phyloP scores from a whole-genome alignment of 2,797 vertebrate species.

The Odontamblyopus rebecca region DNA sequence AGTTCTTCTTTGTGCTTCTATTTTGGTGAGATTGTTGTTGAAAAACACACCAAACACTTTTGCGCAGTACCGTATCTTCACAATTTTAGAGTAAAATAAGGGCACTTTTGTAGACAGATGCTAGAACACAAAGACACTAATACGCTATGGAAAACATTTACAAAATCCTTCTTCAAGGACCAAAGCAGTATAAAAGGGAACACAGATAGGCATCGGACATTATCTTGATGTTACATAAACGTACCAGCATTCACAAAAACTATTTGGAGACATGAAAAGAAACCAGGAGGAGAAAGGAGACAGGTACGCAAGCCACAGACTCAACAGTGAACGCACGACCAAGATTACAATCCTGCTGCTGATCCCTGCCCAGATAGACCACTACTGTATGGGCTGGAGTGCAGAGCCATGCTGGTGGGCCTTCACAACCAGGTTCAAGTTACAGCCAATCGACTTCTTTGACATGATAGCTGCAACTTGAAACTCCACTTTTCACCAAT shows the following conservation, averaged over 20 bases:
- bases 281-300: slow-evolving; percentile 49
- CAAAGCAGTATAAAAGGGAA: slow-evolving; percentile 28
- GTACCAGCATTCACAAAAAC: slow-evolving; percentile 63
- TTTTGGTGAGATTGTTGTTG: background rate
- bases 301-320: slow-evolving; percentile 67
- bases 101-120: slow-evolving; percentile 42
- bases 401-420: slow-evolving; percentile 70
- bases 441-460: slow-evolving; percentile 40
- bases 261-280: slow-evolving; percentile 68
- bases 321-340: slow-evolving; percentile 64
- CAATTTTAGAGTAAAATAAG: slow-evolving; percentile 39
- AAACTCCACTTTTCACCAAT: slow-evolving; percentile 23
- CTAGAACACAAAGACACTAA: slow-evolving; percentile 58
- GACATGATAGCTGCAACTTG: slow-evolving; percentile 36
- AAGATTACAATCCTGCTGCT: slow-evolving; percentile 51
- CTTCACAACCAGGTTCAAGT: slow-evolving; percentile 48
- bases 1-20: background rate
- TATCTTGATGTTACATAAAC: slow-evolving; percentile 69
- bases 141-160: slow-evolving; percentile 59
- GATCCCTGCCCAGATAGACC: slow-evolving; percentile 70
- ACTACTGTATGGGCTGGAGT: slow-evolving; percentile 48
- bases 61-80: slow-evolving; percentile 23
- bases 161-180: slow-evolving; percentile 38
- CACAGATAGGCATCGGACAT: slow-evolving; percentile 64
- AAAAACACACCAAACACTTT: background rate